Conservation (phyloP, 2,888 invertebrate species). For the Escarpia spicata region DNA sequence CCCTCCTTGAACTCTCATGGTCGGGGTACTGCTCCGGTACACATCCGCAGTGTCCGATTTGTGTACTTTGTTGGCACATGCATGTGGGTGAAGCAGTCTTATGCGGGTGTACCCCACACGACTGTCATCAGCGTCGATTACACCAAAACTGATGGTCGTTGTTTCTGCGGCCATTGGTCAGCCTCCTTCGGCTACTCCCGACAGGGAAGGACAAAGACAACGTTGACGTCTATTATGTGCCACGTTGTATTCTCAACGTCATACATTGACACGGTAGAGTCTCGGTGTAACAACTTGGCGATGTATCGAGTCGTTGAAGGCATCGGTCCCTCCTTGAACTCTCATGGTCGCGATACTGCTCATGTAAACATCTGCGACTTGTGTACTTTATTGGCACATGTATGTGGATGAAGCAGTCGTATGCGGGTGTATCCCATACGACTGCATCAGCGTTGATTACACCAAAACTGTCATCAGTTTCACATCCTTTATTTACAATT, state of each 20-base stretch:
- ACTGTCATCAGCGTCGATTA: too few relatives aligned
- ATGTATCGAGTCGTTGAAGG: neutral
- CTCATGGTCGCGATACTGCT: neutral
- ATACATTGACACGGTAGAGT: neutral
- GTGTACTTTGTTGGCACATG: too few relatives aligned
- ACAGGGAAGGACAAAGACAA: slow-evolving; percentile 35
- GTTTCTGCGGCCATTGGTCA: slow-evolving; percentile 41
- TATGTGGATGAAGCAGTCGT: neutral
- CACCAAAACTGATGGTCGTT: neutral
- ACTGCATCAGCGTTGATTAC: neutral
- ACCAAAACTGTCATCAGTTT: neutral
- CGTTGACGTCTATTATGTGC: neutral
- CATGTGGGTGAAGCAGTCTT: too few relatives aligned
- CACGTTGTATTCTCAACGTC: too few relatives aligned
- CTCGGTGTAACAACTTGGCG: neutral
- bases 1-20: too few relatives aligned
- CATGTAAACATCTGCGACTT: neutral
- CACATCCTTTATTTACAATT: neutral
- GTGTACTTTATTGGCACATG: too few relatives aligned
- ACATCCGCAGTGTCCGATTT: too few relatives aligned
- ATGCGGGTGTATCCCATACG: neutral
- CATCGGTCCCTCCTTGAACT: neutral
- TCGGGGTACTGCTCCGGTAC: too few relatives aligned
- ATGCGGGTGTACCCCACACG: too few relatives aligned
- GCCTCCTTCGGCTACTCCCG: slow-evolving; percentile 47